Base-by-base conservation (phyloP, 2,797 vertebrate genomes). In the Mormyrops attenuatus region DNA sequence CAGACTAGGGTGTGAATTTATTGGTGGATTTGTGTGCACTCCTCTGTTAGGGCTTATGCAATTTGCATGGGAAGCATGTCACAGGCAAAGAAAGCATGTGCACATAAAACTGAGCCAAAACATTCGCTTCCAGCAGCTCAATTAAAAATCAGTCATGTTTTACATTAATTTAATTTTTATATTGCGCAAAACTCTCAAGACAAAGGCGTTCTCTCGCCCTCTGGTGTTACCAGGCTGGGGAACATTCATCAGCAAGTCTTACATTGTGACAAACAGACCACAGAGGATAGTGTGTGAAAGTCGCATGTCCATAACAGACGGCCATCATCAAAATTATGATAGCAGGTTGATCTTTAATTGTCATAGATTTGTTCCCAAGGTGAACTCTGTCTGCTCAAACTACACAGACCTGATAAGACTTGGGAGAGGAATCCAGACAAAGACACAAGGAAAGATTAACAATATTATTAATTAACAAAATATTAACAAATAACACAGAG, bases 111-210 rank as follows among this genome's bases (percentile, higher is more conserved):
- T 7, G 15, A 30, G 49, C 22, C 52, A 60, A 87, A 87, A 57
- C 53, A 17, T 6, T 26, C 15, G 30, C 17, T 44, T 41, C 34
- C 50, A 55, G 85, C 85, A 57, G 53, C 30, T 26, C 38, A 80
- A 44, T 80, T 87, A 87, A 87, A 57, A 85, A 85, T 85, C 22
- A 85, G 47, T 34, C 84, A 22, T 13, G 22, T 85, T 85, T 85
- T 53, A 30, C 20, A 49, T 85, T 49, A 13, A 49, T 49, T 85
- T 85, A 22, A 52, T 85, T 85, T 30, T 55, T 87, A 52, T 87
- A 15, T 34, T 38, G 53, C 15, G 5, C 53, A 87, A 52, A 87
- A 20, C 50, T 26, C 17, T 5, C 52, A n/a, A 87, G 85, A 34
- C 53, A 38, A 87, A 86, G 49, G 22, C 85, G 50, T 53, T 30